Percentiles rank a stretch among this genome's conserved stretches.
Evolutionary conservation across 2,113 vertebrate species (phyloP).

Genomic region (Mobula birostris): DNA sequence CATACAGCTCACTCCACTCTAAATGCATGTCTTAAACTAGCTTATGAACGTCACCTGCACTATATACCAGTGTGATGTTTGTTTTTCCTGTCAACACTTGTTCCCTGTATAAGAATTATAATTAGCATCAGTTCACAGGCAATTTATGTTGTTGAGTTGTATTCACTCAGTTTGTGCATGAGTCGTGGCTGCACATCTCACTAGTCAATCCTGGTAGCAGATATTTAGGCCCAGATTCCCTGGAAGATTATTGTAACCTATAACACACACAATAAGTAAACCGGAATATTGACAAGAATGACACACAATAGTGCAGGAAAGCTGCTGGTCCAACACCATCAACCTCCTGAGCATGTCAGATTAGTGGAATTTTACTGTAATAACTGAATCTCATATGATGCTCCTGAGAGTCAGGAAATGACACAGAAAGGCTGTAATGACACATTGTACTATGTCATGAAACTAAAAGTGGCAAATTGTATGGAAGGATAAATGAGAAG

Average conservation of each 20-base stretch:
- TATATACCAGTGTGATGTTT: neutral
- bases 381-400: neutral
- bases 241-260: neutral
- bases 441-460: too few relatives aligned
- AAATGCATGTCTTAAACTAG: neutral
- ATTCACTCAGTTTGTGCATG: neutral
- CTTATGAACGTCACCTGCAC: neutral
- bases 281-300: too few relatives aligned
- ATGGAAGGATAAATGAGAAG: too few relatives aligned
- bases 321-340: too few relatives aligned
- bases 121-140: neutral
- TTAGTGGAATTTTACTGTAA: neutral
- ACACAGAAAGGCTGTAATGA: neutral
- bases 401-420: neutral
- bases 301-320: too few relatives aligned
- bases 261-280: too few relatives aligned
- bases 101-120: neutral
- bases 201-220: neutral
- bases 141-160: neutral
- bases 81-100: neutral
- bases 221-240: neutral
- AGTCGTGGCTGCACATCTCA: too few relatives aligned
- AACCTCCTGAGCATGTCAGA: too few relatives aligned
- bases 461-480: too few relatives aligned
- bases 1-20: neutral